Conservation (phyloP, 1,140 invertebrate genomes). For the Brachionus koreanus region DNA sequence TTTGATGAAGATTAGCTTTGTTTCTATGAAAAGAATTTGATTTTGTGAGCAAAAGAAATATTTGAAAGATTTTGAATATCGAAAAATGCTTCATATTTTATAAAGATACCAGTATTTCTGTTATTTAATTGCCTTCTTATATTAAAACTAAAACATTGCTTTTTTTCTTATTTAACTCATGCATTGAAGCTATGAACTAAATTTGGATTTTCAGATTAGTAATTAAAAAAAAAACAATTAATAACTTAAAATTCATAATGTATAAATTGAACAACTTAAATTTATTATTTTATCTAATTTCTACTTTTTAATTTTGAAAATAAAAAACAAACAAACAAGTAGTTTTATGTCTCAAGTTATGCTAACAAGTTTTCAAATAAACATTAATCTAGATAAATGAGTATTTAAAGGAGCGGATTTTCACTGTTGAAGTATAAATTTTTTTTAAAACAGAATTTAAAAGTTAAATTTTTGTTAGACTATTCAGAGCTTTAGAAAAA, state of each 20-base stretch:
- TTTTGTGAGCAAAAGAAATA: too few relatives aligned
- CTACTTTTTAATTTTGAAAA: neutral
- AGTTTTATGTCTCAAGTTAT: neutral
- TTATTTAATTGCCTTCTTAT: neutral
- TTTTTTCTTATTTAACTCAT: neutral
- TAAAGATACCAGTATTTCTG: neutral
- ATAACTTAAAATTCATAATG: neutral
- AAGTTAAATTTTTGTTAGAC: neutral
- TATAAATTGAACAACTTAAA: neutral
- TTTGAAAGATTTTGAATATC: too few relatives aligned
- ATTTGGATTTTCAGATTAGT: neutral
- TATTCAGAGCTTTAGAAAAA: neutral
- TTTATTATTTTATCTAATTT: neutral
- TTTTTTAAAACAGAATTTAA: neutral
- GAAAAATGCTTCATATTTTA: too few relatives aligned
- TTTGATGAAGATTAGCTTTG: too few relatives aligned
- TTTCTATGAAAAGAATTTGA: too few relatives aligned
- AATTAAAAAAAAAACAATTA: constrained; percentile 17
- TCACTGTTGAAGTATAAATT: neutral
- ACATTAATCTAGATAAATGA: neutral
- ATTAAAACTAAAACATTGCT: neutral
- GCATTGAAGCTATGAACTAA: neutral
- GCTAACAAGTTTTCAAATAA: neutral
- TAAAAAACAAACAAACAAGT: neutral
- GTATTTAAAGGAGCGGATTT: neutral